Evolutionary conservation across 2,888 invertebrate genomes (phyloP), one percentile per base, ranked within the genome.

Genomic region (Nipponacmea schrenckii): DNA sequence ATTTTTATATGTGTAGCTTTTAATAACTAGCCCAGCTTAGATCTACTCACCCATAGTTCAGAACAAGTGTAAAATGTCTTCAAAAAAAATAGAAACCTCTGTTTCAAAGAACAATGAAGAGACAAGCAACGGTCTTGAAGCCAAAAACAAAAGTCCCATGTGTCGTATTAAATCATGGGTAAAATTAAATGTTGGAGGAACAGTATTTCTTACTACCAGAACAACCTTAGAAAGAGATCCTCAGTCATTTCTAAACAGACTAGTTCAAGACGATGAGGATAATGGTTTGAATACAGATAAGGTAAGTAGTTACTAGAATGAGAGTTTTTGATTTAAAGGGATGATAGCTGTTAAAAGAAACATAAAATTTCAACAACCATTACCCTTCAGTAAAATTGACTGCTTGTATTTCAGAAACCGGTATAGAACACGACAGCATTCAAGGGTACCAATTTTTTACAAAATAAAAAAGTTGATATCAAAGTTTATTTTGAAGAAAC

Each of bases 221-320:
- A 97, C 97, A 78, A 99, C 99, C 66, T 91, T 99, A 86, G 94
- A 94, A 85, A 93, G 96, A 87, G 98, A 98, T 91, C 96, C 96
- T 80, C 96, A 97, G 90, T 98, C 98, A 77, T 99, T 99, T 92
- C 92, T 99, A 82, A 96, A 94, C 90, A 93, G 98, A 90, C 92
- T 99, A 87, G 96, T 97, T 89, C 96, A 97, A 91, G 97, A 98
- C 90, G 97, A 97, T 90, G 94, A 95, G 84, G 96, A 96, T 91
- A 93, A 77, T 50, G 70, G 70, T 27, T 66, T 98, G 88, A 95
- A 96, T 90, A 97, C 97, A 80, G 97, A 98, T 92, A 95, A 94
- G 94, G 98, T 98, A 63, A 77, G 27, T 62, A 26, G 15, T 24
- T 48, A 24, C 48, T 50, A 26, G 45, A n/a, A 50, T 27, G 14